These are phyloP conservation scores for Graphium colonna DNA, from an alignment of 2,888 invertebrate species.

Conservation along the genomic window DNA sequence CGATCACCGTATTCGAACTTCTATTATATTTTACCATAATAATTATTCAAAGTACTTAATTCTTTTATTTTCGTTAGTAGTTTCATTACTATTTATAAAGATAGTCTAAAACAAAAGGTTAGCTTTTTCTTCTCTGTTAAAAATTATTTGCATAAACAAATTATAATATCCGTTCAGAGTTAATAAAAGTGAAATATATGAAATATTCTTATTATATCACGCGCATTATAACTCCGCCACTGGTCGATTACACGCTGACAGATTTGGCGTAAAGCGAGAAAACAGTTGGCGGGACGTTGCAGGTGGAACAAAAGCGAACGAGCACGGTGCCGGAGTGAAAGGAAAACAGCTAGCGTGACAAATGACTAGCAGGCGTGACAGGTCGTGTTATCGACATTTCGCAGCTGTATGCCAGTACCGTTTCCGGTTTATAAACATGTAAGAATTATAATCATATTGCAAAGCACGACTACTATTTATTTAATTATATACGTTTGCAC, in stretches of 20 bases:
- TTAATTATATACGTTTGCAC: no score
- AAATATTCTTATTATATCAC: not conserved
- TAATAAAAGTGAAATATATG: not conserved
- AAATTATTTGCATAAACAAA: no score
- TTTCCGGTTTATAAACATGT: conserved; percentile 8
- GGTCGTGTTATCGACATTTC: conserved; percentile 44
- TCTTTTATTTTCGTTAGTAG: no score
- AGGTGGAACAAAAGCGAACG: conserved; percentile 50
- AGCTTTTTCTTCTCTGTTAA: no score
- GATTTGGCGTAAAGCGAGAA: conserved; percentile 53
- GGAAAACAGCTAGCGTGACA: conserved; percentile 52
- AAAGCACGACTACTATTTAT: no score
- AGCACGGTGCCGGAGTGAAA: conserved; percentile 40
- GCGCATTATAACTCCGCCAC: not conserved
- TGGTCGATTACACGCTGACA: conserved; percentile 41
- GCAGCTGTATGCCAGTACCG: conserved; percentile 33
- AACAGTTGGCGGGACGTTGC: conserved; percentile 40
- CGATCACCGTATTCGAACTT: no score
- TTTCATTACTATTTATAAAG: no score
- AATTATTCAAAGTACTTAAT: no score
- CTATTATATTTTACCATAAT: no score
- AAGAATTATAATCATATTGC: not conserved
- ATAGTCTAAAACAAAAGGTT: no score
- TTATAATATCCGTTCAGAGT: not conserved
- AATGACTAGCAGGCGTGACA: conserved; percentile 72